Evolutionary conservation across 2,797 vertebrate species (phyloP), one percentile per base, ranked within the genome.

Genomic region (Cryptoblepharus egeriae): DNA sequence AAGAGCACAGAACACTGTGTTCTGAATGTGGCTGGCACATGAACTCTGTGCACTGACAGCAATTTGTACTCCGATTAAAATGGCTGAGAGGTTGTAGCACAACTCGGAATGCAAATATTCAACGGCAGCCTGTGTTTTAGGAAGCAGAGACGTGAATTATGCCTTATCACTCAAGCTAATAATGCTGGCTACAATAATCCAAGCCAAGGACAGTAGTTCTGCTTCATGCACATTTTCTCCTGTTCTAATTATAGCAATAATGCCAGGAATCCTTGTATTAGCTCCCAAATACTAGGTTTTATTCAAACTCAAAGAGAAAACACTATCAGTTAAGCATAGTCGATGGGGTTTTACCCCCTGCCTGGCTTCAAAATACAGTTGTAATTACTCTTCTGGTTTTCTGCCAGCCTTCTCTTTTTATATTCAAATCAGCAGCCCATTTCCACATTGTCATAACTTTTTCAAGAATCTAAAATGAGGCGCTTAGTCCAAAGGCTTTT

Each of bases 1-100:
- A 95, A 96, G 95, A 95, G 95, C 95, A 94, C 94, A 94, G 95
- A 95, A 96, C 95, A 95, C 94, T 93, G 95, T 96, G 95, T 96
- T 95, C 95, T 92, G 94, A 95, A 94, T 93, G 94, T 88, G 93
- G 94, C 94, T 96, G 95, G 95, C 95, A 96, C 95, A 96, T 88
- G 95, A 93, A 96, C 95, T 95, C 92, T 83, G 93, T 95, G 95
- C 95, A 95, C 95, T 95, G 95, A 96, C 95, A 96, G 95, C 95
- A 95, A 95, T 96, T 95, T 96, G 95, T 95, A 94, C 94, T 94
- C 90, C 84, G 93, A 96, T 95, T 96, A 96, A 96, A 95, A 94
- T 86, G 85, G 92, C 87, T 87, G 80, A 71, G 91, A 79, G 91
- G 94, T 93, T 94, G 90, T 89, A 94, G 94, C 85, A 89, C 90